Evolutionary conservation across 2,113 vertebrate species (phyloP).

Genomic region (Phylloscopus trochilus): DNA sequence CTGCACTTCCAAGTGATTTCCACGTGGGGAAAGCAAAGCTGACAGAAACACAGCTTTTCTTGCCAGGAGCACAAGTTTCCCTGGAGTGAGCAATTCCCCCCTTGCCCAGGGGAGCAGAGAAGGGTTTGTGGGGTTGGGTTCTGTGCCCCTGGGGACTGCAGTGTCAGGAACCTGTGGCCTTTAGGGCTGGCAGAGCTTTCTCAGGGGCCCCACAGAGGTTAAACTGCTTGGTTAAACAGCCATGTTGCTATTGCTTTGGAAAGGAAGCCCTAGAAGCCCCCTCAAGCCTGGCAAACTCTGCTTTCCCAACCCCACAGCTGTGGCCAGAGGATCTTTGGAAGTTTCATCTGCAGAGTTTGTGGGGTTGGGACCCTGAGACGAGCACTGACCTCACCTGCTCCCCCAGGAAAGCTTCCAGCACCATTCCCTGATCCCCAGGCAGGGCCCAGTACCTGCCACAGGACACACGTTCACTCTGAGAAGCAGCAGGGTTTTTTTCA

Average conservation of each 20-base stretch:
- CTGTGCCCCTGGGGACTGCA: not conserved
- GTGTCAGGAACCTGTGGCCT: not conserved
- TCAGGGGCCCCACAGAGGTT: not conserved
- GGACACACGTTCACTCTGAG: no score
- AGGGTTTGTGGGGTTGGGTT: not conserved
- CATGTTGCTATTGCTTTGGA: not conserved
- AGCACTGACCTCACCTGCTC: not conserved
- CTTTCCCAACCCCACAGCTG: not conserved
- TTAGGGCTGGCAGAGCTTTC: not conserved
- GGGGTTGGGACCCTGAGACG: not conserved
- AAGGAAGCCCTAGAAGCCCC: not conserved
- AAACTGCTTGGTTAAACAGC: not conserved
- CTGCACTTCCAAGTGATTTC: not conserved
- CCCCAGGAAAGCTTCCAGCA: not conserved
- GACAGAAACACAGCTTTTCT: not conserved
- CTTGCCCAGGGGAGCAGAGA: not conserved
- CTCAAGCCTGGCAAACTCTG: not conserved
- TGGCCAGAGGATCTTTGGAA: not conserved
- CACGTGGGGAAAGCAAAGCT: not conserved
- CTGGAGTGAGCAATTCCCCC: not conserved
- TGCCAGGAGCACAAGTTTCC: not conserved
- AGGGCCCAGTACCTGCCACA: not conserved
- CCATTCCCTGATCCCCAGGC: not conserved
- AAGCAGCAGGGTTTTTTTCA: not conserved
- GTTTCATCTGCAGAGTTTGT: not conserved